phyloP scores from a whole-genome alignment of 2,797 vertebrate genomes.

The Melanotaenia boesemani region DNA sequence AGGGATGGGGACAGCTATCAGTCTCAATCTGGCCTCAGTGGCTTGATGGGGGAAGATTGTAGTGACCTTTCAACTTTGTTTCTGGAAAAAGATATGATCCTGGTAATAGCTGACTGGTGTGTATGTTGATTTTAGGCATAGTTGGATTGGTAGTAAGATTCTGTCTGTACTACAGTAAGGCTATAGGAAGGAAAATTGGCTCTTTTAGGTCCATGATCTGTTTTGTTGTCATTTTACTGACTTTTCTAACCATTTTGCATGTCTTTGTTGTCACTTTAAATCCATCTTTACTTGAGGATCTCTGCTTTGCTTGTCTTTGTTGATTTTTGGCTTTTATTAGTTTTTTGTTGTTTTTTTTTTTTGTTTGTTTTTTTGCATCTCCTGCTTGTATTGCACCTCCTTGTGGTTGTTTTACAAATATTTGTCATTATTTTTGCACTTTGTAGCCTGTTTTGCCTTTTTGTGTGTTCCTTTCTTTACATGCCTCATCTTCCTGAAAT shows the following conservation, averaged over 20 bases:
- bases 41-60: constrained; percentile 45
- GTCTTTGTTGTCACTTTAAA: background rate
- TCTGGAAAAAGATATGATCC: constrained; percentile 60
- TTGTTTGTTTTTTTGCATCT: no score
- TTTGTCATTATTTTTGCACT: background rate
- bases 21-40: constrained; percentile 68
- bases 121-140: background rate
- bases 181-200: background rate
- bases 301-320: background rate
- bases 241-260: background rate
- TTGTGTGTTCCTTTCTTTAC: no score
- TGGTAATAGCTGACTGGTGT: constrained; percentile 6
- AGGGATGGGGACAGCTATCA: constrained; percentile 71
- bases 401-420: background rate
- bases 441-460: background rate
- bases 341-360: background rate
- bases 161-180: background rate
- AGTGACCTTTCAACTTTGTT: constrained; percentile 65
- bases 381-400: background rate
- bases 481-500: no score
- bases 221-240: background rate
- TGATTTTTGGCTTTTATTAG: background rate
- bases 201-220: background rate
- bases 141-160: background rate
- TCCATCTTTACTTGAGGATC: background rate